Evolutionary conservation across 1,140 invertebrate species (phyloP), one percentile per base, ranked within the genome.

Genomic region (Lasioglossum albipes): DNA sequence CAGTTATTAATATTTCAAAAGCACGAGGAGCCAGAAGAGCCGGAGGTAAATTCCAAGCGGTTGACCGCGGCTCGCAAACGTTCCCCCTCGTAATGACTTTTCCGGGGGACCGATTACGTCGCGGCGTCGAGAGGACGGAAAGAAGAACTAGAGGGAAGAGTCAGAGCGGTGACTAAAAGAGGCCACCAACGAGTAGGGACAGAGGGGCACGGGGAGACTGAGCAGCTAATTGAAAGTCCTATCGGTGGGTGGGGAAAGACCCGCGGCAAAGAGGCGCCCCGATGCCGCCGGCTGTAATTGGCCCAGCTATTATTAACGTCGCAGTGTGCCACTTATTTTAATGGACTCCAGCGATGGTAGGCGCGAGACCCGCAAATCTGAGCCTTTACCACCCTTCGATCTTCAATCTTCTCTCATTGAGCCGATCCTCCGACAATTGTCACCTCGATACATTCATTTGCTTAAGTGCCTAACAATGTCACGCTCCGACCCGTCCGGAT

Each of bases 141-240:
- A 80, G 68, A 73, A 80, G 84, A 79, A 75, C 67, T 67, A 69
- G 72, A 83, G 69, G 59, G 52, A 76, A 83, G 75, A 83, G 74
- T 54, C 73, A 42, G 13, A 42, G 13, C 18, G 62, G 61, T 52
- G 45, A 59, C 57, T 80, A 27, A 80, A 71, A 75, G 81, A 82
- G 75, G 62, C 41, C 52, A 61, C 52, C 13, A 64, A 16, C 52
- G 45, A 62, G 31, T 12, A 31, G 22, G 6, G 49, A 49, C 22
- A 42, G 68, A 7, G 57, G 42, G 45, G 54, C 49, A 68, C 45
- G 65, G 66, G 42, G 49, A 31, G 61, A 62, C 45, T 70, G 66
- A 77, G 22, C 41, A 77, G 71, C 66, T 85, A 86, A 86, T 86
- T 86, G 84, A 86, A 86, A 86, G 84, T 86, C 75, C 81, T 75